Evolutionary conservation across 2,113 vertebrate species (phyloP), one percentile per base, ranked within the genome.

Genomic region (Cyphomyrus discorhynchus): DNA sequence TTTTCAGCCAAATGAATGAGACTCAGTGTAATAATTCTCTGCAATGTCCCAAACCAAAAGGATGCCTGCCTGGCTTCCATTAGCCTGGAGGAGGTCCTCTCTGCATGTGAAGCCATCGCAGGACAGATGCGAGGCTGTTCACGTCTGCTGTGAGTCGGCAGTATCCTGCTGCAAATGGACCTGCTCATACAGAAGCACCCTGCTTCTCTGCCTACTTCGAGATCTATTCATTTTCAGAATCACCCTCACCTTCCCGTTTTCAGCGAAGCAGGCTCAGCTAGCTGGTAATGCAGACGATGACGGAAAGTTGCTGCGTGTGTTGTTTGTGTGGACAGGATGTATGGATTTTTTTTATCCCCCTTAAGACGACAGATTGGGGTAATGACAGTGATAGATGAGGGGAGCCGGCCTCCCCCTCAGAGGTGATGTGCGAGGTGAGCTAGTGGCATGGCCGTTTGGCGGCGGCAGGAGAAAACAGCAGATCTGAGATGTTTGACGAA

Each of bases 261-360:
- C 35, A 24, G 19, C 8, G 9, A 45, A 21, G 45, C 19, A 46
- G 42, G 24, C 82, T 42, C 21, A n/a, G 39, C 82, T 47, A 5
- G 3, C 39, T n/a, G 45, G 82, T 8, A 46, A 21, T 42, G 74
- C 74, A 35, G 35, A 7, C 35, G 35, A 42, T 5, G 35, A 17
- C 11, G 31, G 13, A 80, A 39, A 80, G 31, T 19, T 42, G 74
- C 62, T 39, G 74, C 74, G 74, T 42, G 17, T 8, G 74, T 80
- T 80, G 7, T 80, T 80, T 42, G 13, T 47, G 39, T 24, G 9
- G 82, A 84, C 42, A 45, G 77, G 42, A 82, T 45, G 47, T 27
- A 50, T 86, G 84, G 84, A 50, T 86, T 86, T 86, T 86, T 17
- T 86, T 35, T 11, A 45, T n/a, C 45, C 82, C 82, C 45, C 82